Evolutionary conservation across 2,888 invertebrate species (phyloP).

Genomic region (Bruchidius siliquastri): DNA sequence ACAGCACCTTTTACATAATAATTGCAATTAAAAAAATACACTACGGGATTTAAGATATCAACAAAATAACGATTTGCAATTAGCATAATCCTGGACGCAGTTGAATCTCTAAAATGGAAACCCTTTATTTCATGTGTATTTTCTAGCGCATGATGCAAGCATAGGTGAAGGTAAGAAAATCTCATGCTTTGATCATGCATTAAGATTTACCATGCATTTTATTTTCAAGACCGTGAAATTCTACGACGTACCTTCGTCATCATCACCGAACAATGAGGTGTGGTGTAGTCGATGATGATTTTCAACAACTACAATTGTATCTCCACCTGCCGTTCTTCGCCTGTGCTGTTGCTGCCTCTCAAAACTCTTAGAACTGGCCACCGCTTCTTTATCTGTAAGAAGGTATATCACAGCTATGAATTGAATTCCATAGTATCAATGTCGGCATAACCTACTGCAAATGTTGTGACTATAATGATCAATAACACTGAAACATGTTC

Average conservation of each 20-base stretch:
- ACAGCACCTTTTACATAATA: no score
- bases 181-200: not conserved
- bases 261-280: slow-evolving; percentile 41
- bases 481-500: no score
- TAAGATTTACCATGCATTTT: not conserved
- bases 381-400: slow-evolving; percentile 36
- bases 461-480: no score
- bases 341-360: slow-evolving; percentile 40
- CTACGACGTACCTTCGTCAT: slow-evolving; percentile 14
- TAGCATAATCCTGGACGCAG: no score
- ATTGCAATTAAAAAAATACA: no score
- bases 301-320: slow-evolving; percentile 45
- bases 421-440: no score
- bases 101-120: no score
- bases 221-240: not conserved
- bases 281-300: slow-evolving; percentile 39
- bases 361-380: slow-evolving; percentile 41
- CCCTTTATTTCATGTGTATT: no score
- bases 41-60: no score
- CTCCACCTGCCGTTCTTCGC: slow-evolving; percentile 33
- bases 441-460: no score
- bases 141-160: no score
- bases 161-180: not conserved
- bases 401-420: not conserved
- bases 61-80: no score